Base-by-base conservation (phyloP, 2,113 vertebrate genomes). In the rat (Rattus norvegicus) region DNA sequence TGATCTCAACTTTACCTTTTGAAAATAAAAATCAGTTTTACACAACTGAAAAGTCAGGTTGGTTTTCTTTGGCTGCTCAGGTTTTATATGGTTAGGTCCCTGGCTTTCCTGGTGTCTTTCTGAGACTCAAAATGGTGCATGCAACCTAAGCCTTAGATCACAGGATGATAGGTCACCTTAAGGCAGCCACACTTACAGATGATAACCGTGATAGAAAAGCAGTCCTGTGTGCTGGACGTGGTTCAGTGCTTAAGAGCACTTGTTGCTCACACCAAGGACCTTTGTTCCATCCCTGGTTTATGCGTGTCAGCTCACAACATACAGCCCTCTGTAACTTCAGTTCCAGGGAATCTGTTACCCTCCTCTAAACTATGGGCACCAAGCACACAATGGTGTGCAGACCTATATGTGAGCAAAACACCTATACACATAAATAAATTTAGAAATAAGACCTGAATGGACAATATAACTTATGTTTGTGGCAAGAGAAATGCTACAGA, bases 141-240 rank as follows among this genome's bases (percentile, higher is more conserved):
- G 10, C 69, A 69, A 76, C 61, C 69, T 61, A 63, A 88, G 47
- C 47, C n/a, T 86, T 90, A 8, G 0, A 79, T 33, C 10, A 52
- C 43, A 83, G 36, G 49, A 39, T 14, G 7, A 24, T 39, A 39
- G 39, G 22, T 24, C 56, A 77, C n/a, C 52, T 61, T 72, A 39
- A 86, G 86, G 86, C 61, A 94, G 49, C 75, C 30, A 89, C 81
- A 49, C 33, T 83, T 77, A 81, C 20, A 49, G 89, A 80, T 52
- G 69, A 14, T 36, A 76, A 59, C 76, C 67, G 91, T 12, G 52
- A 61, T 54, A 28, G 63, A 81, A 65, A 93, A 93, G n/a, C 22
- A 39, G 0, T 73, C 47, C 24, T 94, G 2, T 54, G 30, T 30
- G 10, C 79, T 81, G 52, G 79, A 81, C 33, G 5, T 81, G 52